Percentiles rank a stretch among this genome's conserved stretches.
Evolutionary conservation across 2,888 invertebrate species (phyloP).

Genomic region (Lydus trimaculatus): DNA sequence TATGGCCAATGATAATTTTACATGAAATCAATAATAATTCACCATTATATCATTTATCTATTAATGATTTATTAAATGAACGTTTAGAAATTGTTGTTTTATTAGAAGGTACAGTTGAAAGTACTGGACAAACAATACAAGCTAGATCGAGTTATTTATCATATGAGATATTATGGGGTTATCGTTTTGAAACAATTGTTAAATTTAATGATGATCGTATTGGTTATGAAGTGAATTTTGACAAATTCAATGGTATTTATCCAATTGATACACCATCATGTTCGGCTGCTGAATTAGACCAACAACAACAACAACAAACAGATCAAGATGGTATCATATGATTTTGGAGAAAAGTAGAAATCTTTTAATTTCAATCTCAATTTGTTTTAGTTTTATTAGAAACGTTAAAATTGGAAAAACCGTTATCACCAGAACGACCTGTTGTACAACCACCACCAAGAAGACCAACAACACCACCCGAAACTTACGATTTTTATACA

Average conservation of each 20-base stretch:
- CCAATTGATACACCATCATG: slow-evolving; percentile 87
- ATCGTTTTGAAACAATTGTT: slow-evolving; percentile 79
- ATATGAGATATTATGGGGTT: slow-evolving; percentile 82
- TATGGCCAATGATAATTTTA: slow-evolving; percentile 92
- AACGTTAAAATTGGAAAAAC: neutral
- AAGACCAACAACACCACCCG: neutral
- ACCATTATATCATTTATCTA: slow-evolving; percentile 86
- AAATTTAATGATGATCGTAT: slow-evolving; percentile 71
- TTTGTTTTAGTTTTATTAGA: neutral
- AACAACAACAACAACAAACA: too few species aligned
- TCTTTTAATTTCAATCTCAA: neutral
- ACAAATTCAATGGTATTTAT: slow-evolving; percentile 80
- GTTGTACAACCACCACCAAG: neutral
- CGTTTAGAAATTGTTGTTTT: slow-evolving; percentile 85
- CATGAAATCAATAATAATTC: slow-evolving; percentile 84
- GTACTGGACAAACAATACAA: slow-evolving; percentile 81
- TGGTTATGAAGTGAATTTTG: slow-evolving; percentile 81
- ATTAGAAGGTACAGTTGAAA: slow-evolving; percentile 86
- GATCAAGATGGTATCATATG: neutral
- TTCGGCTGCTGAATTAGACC: slow-evolving; percentile 25
- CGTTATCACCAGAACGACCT: neutral
- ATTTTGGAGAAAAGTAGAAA: neutral
- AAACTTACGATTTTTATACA: neutral
- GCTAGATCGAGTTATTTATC: slow-evolving; percentile 80
- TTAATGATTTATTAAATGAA: slow-evolving; percentile 80